Base-by-base conservation (phyloP, 1,140 invertebrate species). In the Spodoptera frugiperda region DNA sequence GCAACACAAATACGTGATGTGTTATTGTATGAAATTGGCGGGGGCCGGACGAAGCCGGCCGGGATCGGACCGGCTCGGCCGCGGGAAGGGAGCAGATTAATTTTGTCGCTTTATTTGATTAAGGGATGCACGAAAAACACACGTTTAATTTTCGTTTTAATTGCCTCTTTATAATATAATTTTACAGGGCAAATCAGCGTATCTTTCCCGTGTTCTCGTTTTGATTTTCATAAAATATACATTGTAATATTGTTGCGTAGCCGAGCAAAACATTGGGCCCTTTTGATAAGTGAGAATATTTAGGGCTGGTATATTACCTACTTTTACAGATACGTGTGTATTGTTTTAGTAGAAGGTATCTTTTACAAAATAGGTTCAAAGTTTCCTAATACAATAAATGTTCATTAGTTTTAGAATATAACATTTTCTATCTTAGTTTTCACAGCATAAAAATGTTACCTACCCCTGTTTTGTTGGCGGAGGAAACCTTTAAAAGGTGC, bases 11-110 rank as follows among this genome's bases (percentile, higher is more conserved):
- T 79, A 81, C 71, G 78, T 79, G 61, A 80, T 78, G 63, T 89
- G 86, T 89, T 89, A 82, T 89, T 87, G 77, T 86, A 82, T 82
- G 83, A 86, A 87, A 87, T 89, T 89, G 87, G 70, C 46, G 73
- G 76, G 65, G 65, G 65, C 72, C 75, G 79, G 70, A 76, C 76
- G 44, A 15, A 19, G 48, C 17, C 61, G 55, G 65, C 55, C 48
- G 51, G 71, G 78, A 70, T 61, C 48, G 67, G 25, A 33, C 51
- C 51, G 17, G 11, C 6, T 19, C 67, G 57, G 30, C 51, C 51
- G 14, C 21, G 11, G 68, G 54, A 57, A 72, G 53, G 68, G 76
- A 72, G 57, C 79, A 80, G 81, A 80, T 84, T 84, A 79, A 83
- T 86, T 87, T 82, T 80, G 83, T 80, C 77, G 71, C 72, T 80